phyloP scores from a whole-genome alignment of 2,797 vertebrate species.

The Rallus crepitans region DNA sequence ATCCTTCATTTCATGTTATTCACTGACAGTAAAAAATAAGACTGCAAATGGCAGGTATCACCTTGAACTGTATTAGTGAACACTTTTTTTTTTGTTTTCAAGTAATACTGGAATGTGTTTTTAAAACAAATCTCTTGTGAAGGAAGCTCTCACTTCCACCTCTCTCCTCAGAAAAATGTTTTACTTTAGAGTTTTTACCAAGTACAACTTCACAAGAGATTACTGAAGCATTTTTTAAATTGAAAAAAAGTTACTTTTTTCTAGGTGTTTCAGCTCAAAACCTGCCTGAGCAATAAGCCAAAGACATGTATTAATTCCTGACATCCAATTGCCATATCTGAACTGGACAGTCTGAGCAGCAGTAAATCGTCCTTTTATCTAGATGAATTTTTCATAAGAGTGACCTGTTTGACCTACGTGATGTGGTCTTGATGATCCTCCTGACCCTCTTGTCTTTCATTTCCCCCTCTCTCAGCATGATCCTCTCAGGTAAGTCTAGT shows the following conservation, averaged over 20 bases:
- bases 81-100: background rate
- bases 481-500: background rate
- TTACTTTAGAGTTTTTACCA: background rate
- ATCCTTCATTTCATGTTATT: background rate
- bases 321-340: background rate
- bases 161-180: background rate
- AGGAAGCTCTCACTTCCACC: background rate
- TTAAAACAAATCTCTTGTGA: background rate
- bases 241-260: background rate
- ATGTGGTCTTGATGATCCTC: background rate
- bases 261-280: background rate
- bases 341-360: background rate
- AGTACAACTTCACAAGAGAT: background rate
- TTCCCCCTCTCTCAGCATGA: background rate
- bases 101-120: background rate
- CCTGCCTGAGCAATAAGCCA: background rate
- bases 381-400: slow-evolving; percentile 13
- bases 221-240: background rate
- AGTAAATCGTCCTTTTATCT: background rate
- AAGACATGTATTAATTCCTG: background rate
- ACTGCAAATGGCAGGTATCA: background rate
- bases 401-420: background rate
- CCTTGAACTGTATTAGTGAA: background rate
- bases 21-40: background rate
- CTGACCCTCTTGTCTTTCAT: background rate